phyloP scores from a whole-genome alignment of 2,113 vertebrate genomes.

The Caracal caracal region DNA sequence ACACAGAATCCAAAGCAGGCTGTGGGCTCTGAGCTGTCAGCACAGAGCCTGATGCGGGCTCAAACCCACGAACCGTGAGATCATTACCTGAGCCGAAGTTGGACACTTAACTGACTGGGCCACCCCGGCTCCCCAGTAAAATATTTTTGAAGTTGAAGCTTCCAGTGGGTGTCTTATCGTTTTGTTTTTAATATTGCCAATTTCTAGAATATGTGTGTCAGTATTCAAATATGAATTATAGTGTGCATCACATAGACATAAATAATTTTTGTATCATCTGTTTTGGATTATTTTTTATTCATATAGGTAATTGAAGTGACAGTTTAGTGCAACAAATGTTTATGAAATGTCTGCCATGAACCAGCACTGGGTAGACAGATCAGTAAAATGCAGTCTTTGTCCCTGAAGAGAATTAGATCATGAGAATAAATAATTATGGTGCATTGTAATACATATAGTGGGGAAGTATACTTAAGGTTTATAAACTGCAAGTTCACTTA shows the following conservation, averaged over 20 bases:
- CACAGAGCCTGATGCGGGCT: no score
- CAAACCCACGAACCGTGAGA: no score
- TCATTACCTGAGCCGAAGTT: no score
- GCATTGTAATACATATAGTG: not conserved
- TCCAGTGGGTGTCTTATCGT: not conserved
- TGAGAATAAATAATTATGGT: not conserved
- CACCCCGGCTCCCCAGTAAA: not conserved
- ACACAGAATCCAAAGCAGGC: no score
- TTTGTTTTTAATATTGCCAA: not conserved
- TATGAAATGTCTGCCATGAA: not conserved
- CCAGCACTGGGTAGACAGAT: not conserved
- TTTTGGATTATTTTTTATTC: slow-evolving; percentile 5
- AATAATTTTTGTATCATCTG: not conserved
- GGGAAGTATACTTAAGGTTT: not conserved
- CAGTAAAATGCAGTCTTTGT: not conserved
- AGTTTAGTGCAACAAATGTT: not conserved
- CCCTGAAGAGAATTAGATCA: not conserved
- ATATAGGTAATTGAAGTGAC: not conserved
- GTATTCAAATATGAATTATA: not conserved
- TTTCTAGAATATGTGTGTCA: not conserved
- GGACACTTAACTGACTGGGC: no score
- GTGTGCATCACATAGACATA: not conserved
- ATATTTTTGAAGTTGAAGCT: not conserved
- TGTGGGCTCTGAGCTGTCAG: no score
- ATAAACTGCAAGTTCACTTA: not conserved